phyloP scores from a whole-genome alignment of 92 coral and sea anemone genomes.

The Phymanthus crucifer region DNA sequence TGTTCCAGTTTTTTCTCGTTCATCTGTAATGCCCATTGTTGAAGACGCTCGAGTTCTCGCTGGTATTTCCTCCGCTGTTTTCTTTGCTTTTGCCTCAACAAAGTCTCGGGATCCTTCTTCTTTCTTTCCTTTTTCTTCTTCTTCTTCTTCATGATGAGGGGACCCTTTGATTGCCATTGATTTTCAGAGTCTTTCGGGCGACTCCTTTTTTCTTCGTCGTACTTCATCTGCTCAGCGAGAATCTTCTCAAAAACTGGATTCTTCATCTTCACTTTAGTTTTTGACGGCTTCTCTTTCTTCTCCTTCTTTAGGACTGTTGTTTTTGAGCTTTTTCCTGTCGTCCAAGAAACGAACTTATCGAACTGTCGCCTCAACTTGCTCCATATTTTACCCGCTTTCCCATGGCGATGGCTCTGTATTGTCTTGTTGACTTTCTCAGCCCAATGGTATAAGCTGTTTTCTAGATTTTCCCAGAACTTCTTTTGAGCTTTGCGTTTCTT shows the following conservation, averaged over 20 bases:
- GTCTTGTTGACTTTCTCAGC: constrained; percentile 33
- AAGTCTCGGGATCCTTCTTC: neutral
- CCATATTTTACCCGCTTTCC: constrained; percentile 18
- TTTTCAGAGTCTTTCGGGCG: constrained; percentile 3
- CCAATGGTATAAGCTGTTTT: constrained; percentile 28
- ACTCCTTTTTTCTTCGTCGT: constrained; percentile 41
- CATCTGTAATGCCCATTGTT: constrained; percentile 66
- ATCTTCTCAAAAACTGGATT: constrained; percentile 23
- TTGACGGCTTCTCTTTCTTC: neutral
- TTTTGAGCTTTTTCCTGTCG: constrained; percentile 14
- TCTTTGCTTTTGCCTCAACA: constrained; percentile 17
- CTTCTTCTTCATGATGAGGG: constrained; percentile 8
- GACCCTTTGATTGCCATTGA: neutral
- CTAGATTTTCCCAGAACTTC: constrained; percentile 36
- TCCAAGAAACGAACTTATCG: constrained; percentile 9
- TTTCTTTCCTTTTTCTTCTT: neutral
- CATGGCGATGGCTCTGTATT: neutral
- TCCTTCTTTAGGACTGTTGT: constrained; percentile 5
- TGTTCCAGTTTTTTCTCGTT: constrained; percentile 62
- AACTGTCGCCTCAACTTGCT: constrained; percentile 16
- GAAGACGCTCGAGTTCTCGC: constrained; percentile 56
- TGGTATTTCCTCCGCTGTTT: constrained; percentile 38
- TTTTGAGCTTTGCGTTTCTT: neutral
- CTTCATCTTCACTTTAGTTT: neutral
- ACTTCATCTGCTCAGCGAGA: constrained; percentile 48